These are phyloP conservation scores for Macquaria australasica DNA, from an alignment of 2,113 vertebrate genomes.

Conservation along the genomic window DNA sequence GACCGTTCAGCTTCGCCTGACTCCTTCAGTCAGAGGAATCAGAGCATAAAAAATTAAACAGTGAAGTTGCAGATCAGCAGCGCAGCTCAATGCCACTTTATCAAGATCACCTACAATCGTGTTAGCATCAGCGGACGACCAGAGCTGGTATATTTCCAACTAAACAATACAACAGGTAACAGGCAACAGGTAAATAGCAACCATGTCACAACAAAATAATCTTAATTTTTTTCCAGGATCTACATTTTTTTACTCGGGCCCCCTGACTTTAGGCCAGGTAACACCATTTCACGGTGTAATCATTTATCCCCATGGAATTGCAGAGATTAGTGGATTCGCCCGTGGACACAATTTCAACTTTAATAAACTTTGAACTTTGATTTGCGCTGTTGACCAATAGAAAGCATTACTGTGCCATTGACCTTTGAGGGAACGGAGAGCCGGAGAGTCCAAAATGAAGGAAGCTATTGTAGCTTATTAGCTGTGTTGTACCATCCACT, in stretches of 20 bases:
- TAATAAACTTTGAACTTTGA: background rate
- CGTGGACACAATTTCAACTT: background rate
- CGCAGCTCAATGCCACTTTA: background rate
- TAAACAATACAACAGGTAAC: background rate
- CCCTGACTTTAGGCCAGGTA: background rate
- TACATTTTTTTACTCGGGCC: too few species aligned
- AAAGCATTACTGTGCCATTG: background rate
- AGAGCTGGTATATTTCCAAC: background rate
- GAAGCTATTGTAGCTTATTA: background rate
- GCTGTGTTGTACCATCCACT: background rate
- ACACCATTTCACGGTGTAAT: background rate
- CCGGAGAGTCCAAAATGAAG: too few species aligned
- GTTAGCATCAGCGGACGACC: background rate
- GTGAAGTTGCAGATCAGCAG: background rate
- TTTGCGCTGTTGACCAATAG: background rate
- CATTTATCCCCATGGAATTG: background rate
- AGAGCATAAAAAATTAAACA: background rate
- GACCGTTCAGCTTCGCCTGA: slow-evolving; percentile 11
- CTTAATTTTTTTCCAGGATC: background rate
- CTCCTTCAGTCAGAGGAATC: slow-evolving; percentile 1
- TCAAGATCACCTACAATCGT: background rate
- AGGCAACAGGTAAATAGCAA: background rate
- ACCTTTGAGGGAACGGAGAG: background rate
- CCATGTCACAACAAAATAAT: too few species aligned
- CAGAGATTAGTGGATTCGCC: background rate